Conservation (phyloP, 1,140 invertebrate species). For the Ladona fulva region DNA sequence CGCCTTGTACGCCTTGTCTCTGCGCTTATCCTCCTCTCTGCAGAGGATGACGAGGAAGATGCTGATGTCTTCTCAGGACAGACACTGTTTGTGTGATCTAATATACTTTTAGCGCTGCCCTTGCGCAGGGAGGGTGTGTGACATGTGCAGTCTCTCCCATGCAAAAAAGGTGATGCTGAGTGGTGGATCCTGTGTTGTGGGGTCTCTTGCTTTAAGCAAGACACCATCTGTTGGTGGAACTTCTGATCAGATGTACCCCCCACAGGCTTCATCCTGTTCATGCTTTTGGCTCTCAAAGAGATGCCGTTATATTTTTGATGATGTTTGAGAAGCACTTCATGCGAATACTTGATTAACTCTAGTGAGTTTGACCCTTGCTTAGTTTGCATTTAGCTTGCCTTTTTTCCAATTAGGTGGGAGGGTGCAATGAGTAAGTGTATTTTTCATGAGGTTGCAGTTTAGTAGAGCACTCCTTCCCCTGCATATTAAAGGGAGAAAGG, state of each 20-base stretch:
- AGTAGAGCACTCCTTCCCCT: background rate
- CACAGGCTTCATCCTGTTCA: background rate
- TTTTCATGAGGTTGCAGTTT: background rate
- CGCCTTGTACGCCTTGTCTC: background rate
- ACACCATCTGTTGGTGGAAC: no score
- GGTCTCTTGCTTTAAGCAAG: no score
- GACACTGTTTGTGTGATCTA: background rate
- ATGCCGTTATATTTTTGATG: background rate
- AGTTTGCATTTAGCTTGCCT: background rate
- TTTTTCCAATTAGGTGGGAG: background rate
- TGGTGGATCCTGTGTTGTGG: no score
- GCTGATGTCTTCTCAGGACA: background rate
- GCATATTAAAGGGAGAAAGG: no score
- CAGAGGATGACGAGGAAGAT: background rate
- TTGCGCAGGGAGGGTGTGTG: no score
- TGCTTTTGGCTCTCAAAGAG: background rate
- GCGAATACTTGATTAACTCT: background rate
- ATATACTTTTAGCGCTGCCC: no score
- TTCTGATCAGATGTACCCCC: no score
- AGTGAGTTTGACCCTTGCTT: slow-evolving; percentile 4
- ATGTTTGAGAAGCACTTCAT: slow-evolving; percentile 1
- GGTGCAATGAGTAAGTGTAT: background rate
- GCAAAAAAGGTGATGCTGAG: no score
- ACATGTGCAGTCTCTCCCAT: no score
- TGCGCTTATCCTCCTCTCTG: background rate